Base-by-base conservation (phyloP, 2,888 invertebrate genomes). In the Parnassius orleans region DNA sequence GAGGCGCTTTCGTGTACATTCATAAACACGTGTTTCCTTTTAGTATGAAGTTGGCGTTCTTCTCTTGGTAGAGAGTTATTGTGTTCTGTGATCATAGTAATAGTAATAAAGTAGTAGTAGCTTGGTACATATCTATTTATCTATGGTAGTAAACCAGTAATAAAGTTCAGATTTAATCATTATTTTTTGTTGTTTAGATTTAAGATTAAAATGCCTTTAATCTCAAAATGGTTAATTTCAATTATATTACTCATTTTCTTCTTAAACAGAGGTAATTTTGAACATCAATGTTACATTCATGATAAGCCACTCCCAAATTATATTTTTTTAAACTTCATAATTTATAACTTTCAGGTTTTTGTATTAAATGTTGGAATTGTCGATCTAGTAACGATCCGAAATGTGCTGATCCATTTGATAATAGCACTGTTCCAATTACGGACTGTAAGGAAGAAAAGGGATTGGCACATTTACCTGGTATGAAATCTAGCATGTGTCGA, bases 381-480 rank as follows among this genome's bases (percentile, higher is more conserved):
- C 94, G 97, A 68, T 98, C 97, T 0, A 96, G 96, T 76, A 94
- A 94, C 61, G 98, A 98, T 85, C 96, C 97, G 1, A 96, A 97
- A 88, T 98, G 98, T 79, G 95, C 95, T 0, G 98, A 98, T 89
- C 98, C 98, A 0, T 98, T 98, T 76, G 98, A 98, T 81, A 98
- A 98, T 78, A 94, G 94, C 43, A 96, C 97, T 0, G 94, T 97
- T 64, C 96, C 97, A 0, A 97, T 97, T 57, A 95, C 95, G 0
- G 97, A 98, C 78, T 97, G 96, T 72, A 92, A 88, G 57, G 93
- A 94, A 75, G 93, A 92, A 64, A 86, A 81, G 12, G 93, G 93
- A 9, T 81, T 96, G 44, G 78, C 90, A 0, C 95, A 96, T 82
- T 87, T 96, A 62, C 94, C 94, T 1, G 95, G 94, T 19, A 91